Evolutionary conservation across 2,797 vertebrate species (phyloP).

Genomic region (Scolopax bukidnonensis): DNA sequence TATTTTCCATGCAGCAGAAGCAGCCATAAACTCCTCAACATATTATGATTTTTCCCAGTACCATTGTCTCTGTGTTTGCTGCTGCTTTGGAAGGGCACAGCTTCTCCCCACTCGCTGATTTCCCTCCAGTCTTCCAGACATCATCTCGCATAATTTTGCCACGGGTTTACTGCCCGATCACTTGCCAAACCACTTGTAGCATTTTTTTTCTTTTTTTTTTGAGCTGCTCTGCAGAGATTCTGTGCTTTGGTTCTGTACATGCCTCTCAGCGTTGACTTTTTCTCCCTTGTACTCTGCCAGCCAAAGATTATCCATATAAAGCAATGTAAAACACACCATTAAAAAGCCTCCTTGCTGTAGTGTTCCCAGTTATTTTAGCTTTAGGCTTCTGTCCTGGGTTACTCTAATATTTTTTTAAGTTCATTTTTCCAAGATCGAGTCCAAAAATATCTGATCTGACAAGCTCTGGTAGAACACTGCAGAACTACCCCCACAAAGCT

Average conservation of each 20-base stretch:
- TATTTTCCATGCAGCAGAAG: conserved; percentile 8
- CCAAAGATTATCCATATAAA: conserved; percentile 55
- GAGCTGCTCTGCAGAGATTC: neutral
- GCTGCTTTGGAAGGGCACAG: conserved; percentile 18
- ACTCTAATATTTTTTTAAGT: conserved; percentile 46
- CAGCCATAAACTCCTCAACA: neutral
- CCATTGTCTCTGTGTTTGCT: neutral
- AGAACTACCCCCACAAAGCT: neutral
- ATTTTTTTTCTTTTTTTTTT: neutral
- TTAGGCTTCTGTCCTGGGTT: conserved; percentile 51
- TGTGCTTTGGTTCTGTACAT: neutral
- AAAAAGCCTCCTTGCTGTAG: neutral
- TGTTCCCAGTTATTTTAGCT: conserved; percentile 58
- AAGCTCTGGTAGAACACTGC: neutral
- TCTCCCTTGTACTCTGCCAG: neutral
- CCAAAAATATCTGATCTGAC: conserved; percentile 40
- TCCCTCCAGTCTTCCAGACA: neutral
- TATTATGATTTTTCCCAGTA: neutral
- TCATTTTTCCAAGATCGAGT: conserved; percentile 46
- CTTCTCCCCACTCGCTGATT: conserved; percentile 20
- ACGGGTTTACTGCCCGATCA: neutral
- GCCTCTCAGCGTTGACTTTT: neutral
- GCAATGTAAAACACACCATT: conserved; percentile 37
- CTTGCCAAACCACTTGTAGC: conserved; percentile 7
- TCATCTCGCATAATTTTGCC: conserved; percentile 11